These are phyloP conservation scores for Trichacis sp. DNA, from an alignment of 2,888 invertebrate genomes.

Conservation along the genomic window DNA sequence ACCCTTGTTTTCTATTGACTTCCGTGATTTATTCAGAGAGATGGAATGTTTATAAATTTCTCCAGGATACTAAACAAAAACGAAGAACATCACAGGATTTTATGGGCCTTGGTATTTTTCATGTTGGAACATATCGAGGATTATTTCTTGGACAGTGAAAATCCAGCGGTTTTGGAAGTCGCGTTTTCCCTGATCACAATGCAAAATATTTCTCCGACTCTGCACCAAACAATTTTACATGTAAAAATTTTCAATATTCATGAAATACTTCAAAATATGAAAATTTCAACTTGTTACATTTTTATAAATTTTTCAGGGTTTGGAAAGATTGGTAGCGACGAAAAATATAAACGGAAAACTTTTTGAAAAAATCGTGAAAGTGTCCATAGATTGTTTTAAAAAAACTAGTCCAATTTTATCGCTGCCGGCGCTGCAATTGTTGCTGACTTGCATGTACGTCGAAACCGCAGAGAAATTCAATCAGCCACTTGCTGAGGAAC, in stretches of 20 bases:
- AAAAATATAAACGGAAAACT: conserved; percentile 72
- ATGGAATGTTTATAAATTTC: no score
- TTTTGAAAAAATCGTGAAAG: conserved; percentile 76
- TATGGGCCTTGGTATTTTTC: conserved; percentile 83
- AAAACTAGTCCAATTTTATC: conserved; percentile 78
- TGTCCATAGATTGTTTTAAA: conserved; percentile 78
- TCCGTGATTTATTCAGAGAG: no score
- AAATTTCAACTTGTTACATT: no score
- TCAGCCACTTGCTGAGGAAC: conserved; percentile 62
- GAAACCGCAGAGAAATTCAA: conserved; percentile 64
- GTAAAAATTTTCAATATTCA: no score
- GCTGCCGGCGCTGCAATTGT: conserved; percentile 79
- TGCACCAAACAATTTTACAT: conserved; percentile 70
- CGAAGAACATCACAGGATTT: conserved; percentile 77
- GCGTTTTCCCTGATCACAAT: conserved; percentile 70
- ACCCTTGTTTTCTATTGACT: no score
- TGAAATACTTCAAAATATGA: no score
- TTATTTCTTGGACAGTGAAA: conserved; percentile 73
- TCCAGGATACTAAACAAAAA: conserved; percentile 56
- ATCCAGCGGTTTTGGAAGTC: conserved; percentile 73
- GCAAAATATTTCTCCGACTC: conserved; percentile 68
- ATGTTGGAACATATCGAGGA: conserved; percentile 81
- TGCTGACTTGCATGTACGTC: conserved; percentile 84
- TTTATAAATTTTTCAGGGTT: conserved; percentile 74
- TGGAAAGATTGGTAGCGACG: conserved; percentile 78